Evolutionary conservation across 2,797 vertebrate species (phyloP).

Genomic region (Denticeps clupeoides): DNA sequence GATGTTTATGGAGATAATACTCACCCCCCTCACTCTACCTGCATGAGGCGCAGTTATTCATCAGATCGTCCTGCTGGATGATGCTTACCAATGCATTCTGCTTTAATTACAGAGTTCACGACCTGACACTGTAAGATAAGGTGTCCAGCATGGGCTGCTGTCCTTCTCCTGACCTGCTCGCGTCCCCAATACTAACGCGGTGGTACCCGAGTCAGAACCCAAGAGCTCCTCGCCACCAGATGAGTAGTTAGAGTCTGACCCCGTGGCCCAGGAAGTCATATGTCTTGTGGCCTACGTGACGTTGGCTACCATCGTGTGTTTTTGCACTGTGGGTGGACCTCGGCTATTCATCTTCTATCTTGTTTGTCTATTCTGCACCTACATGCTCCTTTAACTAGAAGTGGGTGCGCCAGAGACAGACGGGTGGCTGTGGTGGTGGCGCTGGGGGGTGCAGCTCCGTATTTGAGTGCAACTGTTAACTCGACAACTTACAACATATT

Average conservation of each 20-base stretch:
- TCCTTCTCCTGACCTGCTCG: conserved; percentile 26
- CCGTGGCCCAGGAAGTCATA: conserved; percentile 48
- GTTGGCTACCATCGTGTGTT: conserved; percentile 23
- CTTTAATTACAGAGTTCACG: too few species aligned
- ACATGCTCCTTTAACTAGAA: conserved; percentile 25
- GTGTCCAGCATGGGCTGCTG: too few species aligned
- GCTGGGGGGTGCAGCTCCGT: too few species aligned
- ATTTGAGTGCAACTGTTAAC: too few species aligned
- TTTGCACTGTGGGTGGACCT: conserved; percentile 36
- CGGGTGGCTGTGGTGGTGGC: too few species aligned
- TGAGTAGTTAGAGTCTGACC: conserved; percentile 46
- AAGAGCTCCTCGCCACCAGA: conserved; percentile 34
- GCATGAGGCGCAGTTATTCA: too few species aligned
- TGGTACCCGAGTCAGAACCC: conserved; percentile 23
- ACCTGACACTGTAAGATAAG: too few species aligned
- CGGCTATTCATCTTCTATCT: conserved; percentile 35
- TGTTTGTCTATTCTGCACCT: conserved; percentile 4
- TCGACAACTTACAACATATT: too few species aligned
- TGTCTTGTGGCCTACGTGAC: conserved; percentile 45
- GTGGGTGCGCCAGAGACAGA: too few species aligned
- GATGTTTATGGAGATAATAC: conserved; percentile 45
- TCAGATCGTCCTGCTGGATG: too few species aligned
- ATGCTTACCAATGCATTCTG: too few species aligned
- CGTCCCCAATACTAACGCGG: conserved; percentile 20
- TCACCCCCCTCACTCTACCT: conserved; percentile 43